Evolutionary conservation across 2,113 vertebrate species (phyloP).

Genomic region (Forbesichthys papilliferus): DNA sequence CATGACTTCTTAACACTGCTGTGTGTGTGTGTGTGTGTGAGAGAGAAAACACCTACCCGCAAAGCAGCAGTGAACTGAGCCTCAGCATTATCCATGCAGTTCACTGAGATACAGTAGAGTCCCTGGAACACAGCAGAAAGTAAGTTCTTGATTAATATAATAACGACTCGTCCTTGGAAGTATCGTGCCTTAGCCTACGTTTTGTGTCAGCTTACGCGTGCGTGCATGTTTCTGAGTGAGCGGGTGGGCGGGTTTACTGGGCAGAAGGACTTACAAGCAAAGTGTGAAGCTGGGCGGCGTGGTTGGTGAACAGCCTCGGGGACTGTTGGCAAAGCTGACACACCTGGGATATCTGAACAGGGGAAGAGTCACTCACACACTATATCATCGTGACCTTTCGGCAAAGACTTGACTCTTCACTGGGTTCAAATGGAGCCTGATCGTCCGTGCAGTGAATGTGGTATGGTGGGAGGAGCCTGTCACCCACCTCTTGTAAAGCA

Average conservation of each 20-base stretch:
- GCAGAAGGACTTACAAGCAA: slow-evolving; percentile 84
- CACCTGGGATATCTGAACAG: slow-evolving; percentile 92
- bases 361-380: slow-evolving; percentile 3
- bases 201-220: too few species aligned
- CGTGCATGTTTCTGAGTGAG: neutral
- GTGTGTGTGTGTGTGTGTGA: too few species aligned
- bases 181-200: too few species aligned
- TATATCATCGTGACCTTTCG: neutral
- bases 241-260: neutral
- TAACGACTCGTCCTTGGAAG: too few species aligned
- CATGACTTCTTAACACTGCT: neutral
- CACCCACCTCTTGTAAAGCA: slow-evolving; percentile 88
- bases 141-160: too few species aligned
- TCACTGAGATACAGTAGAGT: slow-evolving; percentile 97
- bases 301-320: slow-evolving; percentile 94
- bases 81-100: slow-evolving; percentile 99
- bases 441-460: neutral
- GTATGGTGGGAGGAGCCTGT: too few species aligned
- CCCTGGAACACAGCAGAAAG: slow-evolving; percentile 73
- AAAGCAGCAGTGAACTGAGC: slow-evolving; percentile 96
- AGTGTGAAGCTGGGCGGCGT: slow-evolving; percentile 96
- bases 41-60: slow-evolving; percentile 78
- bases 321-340: slow-evolving; percentile 98
- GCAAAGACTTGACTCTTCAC: too few species aligned
- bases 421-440: neutral